Conservation (phyloP, 2,888 invertebrate species). For the Pammene aurita region DNA sequence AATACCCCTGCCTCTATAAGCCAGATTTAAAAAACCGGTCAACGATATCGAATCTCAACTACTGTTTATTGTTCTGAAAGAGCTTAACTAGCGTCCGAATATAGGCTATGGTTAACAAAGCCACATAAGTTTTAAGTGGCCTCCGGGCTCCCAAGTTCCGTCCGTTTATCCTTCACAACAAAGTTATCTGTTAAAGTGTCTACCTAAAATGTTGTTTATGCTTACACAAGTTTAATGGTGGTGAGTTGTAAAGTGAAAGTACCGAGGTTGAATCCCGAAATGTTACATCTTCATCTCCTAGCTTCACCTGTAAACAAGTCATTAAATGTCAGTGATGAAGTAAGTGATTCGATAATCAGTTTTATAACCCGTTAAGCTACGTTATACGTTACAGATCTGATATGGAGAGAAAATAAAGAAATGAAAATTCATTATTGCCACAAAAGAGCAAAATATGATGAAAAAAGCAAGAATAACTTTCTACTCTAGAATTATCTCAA, state of each 20-base stretch:
- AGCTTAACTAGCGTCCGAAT: conserved; percentile 64
- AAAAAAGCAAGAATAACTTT: too few species aligned
- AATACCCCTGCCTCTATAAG: neutral
- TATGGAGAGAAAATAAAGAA: too few species aligned
- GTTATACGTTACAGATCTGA: too few species aligned
- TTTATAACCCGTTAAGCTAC: neutral
- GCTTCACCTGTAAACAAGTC: conserved; percentile 1
- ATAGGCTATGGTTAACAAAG: conserved; percentile 75
- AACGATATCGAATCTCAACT: conserved; percentile 37
- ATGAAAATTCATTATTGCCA: too few species aligned
- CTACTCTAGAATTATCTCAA: too few species aligned
- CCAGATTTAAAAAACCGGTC: neutral
- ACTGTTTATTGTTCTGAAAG: conserved; percentile 60
- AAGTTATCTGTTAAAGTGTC: conserved; percentile 75
- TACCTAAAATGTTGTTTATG: conserved; percentile 68
- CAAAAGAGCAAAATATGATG: too few species aligned
- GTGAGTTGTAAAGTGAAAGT: conserved; percentile 49
- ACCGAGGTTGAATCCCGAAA: conserved; percentile 43
- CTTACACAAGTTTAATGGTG: conserved; percentile 59
- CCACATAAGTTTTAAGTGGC: conserved; percentile 81
- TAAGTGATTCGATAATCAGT: too few species aligned
- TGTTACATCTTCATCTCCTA: conserved; percentile 7
- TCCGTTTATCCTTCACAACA: conserved; percentile 76
- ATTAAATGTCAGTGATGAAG: neutral
- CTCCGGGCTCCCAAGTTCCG: conserved; percentile 72